Evolutionary conservation across 2,797 vertebrate species (phyloP), one percentile per base, ranked within the genome.

Genomic region (Phalanger gymnotis): DNA sequence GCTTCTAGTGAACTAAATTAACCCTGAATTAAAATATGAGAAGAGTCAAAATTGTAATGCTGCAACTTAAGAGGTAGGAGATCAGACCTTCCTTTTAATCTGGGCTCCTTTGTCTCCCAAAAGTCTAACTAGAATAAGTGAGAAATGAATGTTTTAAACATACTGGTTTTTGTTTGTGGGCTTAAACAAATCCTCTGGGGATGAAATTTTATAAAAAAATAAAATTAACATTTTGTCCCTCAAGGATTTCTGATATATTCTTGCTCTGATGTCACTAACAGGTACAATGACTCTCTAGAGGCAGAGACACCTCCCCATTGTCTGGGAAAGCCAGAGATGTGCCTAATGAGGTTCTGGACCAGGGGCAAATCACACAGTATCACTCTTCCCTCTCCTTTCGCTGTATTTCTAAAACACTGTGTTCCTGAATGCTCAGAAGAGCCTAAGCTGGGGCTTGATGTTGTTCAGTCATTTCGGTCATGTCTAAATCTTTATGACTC

Each of bases 141-240:
- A 81, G 73, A 81, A 81, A n/a, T 81, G 22, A 47, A 25, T 81
- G 9, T 81, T 81, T 81, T 3, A 40, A 47, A 81, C 47, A 81
- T 2, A 11, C 40, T 81, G 16, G 27, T 25, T 40, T 81, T 81
- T 81, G 40, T 6, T 81, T 81, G 19, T 81, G 19, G n/a, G n/a
- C 7, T 81, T 40, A 81, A 81, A 30, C 53, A 56, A 22, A 0
- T 47, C 56, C 5, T 90, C 93, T 56, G 25, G 58, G 5, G 3
- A 10, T 81, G 73, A 91, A 94, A 54, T n/a, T 81, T 53, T 28
- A 95, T 55, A 61, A 11, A 56, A 91, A n/a, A 90, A 31, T 94
- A 90, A 94, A 61, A 58, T 92, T 34, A 81, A 51, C 22, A 6
- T 73, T 34, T 91, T 90, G 61, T 87, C 93, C 12, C 53, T 54